Evolutionary conservation across 2,888 invertebrate genomes (phyloP).

Genomic region (Acrobasis suavella): DNA sequence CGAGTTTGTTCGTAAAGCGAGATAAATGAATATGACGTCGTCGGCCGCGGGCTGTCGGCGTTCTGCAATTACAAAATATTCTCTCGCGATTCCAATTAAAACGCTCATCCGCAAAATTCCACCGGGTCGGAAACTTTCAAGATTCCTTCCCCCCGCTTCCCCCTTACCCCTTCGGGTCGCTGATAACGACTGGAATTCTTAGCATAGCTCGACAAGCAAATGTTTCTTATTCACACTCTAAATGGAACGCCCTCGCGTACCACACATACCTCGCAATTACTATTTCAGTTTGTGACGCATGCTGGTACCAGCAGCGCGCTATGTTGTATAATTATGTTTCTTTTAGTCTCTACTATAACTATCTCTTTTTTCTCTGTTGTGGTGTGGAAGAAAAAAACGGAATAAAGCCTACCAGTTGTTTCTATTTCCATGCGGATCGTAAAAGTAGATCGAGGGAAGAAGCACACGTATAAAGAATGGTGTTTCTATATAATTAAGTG

Average conservation of each 20-base stretch:
- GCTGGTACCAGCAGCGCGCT: constrained; percentile 26
- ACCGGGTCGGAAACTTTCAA: constrained; percentile 67
- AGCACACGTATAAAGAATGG: too few species aligned
- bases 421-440: too few species aligned
- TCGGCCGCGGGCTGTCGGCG: constrained; percentile 44
- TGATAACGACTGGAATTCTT: constrained; percentile 57
- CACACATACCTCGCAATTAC: constrained; percentile 28
- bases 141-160: constrained; percentile 47
- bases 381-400: too few species aligned
- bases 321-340: constrained; percentile 20
- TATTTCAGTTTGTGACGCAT: constrained; percentile 24
- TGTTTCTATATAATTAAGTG: too few species aligned
- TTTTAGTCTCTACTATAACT: background rate
- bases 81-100: constrained; percentile 77
- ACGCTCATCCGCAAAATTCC: constrained; percentile 79
- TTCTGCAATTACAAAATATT: constrained; percentile 76
- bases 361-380: too few species aligned
- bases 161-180: constrained; percentile 29
- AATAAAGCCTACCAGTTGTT: too few species aligned
- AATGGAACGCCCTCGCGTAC: constrained; percentile 37
- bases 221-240: constrained; percentile 51
- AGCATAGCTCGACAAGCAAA: constrained; percentile 59
- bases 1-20: constrained; percentile 16
- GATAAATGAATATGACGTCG: constrained; percentile 24
- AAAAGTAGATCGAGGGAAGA: too few species aligned